Conservation (phyloP, 2,888 invertebrate species). For the Dasysyrphus albostriatus region DNA sequence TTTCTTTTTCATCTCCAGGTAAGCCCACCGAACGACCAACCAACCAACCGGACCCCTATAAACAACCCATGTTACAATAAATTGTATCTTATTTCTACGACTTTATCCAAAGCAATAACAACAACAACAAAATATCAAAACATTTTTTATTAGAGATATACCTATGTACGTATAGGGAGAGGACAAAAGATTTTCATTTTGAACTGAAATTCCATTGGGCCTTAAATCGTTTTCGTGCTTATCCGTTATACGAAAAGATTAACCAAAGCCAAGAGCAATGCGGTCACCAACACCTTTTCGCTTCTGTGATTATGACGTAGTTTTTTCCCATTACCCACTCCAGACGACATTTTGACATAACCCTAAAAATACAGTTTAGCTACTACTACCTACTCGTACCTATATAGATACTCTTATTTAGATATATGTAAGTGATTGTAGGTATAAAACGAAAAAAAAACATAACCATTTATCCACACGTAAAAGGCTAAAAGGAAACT, state of each 20-base stretch:
- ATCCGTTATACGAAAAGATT: constrained; percentile 68
- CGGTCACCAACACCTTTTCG: constrained; percentile 60
- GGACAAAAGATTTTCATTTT: constrained; percentile 34
- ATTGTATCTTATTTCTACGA: constrained; percentile 11
- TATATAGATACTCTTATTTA: no score
- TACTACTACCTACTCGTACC: not conserved
- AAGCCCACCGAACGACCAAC: not conserved
- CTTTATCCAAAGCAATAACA: not conserved
- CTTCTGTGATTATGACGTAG: constrained; percentile 30
- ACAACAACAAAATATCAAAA: not conserved
- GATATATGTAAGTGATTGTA: not conserved
- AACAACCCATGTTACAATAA: constrained; percentile 11
- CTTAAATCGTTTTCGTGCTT: constrained; percentile 64
- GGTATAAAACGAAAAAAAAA: constrained; percentile 17
- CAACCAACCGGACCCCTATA: not conserved
- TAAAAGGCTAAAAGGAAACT: constrained; percentile 53
- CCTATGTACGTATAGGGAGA: not conserved
- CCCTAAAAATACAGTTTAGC: constrained; percentile 56
- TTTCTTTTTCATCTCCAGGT: constrained; percentile 19
- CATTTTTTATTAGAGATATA: not conserved
- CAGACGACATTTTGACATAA: constrained; percentile 27
- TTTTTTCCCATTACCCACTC: constrained; percentile 33
- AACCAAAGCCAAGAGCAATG: constrained; percentile 63
- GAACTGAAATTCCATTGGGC: constrained; percentile 46
- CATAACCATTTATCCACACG: constrained; percentile 52